Evolutionary conservation across 2,888 invertebrate genomes (phyloP), one percentile per base, ranked within the genome.

Genomic region (Sussaba pulchella): DNA sequence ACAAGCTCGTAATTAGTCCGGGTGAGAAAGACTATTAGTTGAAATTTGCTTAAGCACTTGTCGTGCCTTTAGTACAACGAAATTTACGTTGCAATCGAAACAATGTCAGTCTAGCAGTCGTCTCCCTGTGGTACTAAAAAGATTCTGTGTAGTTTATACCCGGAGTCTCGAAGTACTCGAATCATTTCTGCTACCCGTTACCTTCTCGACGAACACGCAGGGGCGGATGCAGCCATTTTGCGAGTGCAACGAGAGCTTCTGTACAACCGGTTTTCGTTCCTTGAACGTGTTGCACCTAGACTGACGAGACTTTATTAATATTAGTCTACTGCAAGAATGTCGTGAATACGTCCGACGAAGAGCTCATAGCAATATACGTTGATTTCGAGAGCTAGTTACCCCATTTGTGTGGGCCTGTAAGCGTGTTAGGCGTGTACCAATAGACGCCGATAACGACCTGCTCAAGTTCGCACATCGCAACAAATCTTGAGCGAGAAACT

Each of bases 1-100:
- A 78, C 82, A 64, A 78, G 80, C 50, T 61, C 61, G 80, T 81
- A 84, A 84, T 84, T 84, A 84, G 78, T 78, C 81, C 73, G 71
- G 64, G 72, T 72, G 72, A 78, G 78, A 77, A 72, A 78, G 78
- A 81, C 50, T 45, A 70, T 69, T 70, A 73, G 70, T 59, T 54
- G 36, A 45, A 19, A 81, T 73, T 74, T 75, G 78, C 71, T 75
- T 77, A 82, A 81, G 41, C n/a, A n/a, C n/a, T n/a, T n/a, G n/a
- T n/a, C n/a, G n/a, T n/a, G n/a, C n/a, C n/a, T n/a, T n/a, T n/a
- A n/a, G n/a, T n/a, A n/a, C n/a, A n/a, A n/a, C n/a, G n/a, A n/a
- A n/a, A n/a, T n/a, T n/a, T n/a, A n/a, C n/a, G n/a, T n/a, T n/a
- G 43, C 9, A 47, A 19, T 45, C 12, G 10, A n/a, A 52, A 39